Evolutionary conservation across 2,888 invertebrate species (phyloP), one percentile per base, ranked within the genome.

Genomic region (Atethmia centrago): DNA sequence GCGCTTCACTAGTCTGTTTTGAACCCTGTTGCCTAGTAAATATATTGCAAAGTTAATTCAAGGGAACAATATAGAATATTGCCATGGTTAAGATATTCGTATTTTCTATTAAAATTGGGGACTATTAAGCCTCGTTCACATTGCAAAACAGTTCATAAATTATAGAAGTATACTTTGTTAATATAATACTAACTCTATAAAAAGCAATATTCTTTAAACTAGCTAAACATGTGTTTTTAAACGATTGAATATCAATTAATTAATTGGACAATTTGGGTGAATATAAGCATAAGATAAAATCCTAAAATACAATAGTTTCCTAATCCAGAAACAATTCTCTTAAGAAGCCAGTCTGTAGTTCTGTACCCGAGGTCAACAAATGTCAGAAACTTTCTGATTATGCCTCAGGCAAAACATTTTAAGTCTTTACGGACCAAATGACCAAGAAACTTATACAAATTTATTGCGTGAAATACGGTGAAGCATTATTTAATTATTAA

Each of bases 81-180:
- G 42, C 21, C 51, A 64, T 31, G 49, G 2, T 53, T 58, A 45
- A 28, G 53, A 47, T n/a, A n/a, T n/a, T n/a, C 10, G 3, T 51
- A 73, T 31, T 59, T 16, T 47, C 49, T 53, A 70, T 47, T 70
- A n/a, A 61, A 61, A 75, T 75, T 75, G 59, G 47, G 63, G 59
- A 51, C 68, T 53, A 79, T 55, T 51, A 63, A 74, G 55, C 66
- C 25, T 77, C n/a, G n/a, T 79, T 79, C 28, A 55, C 28, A 51
- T 74, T 56, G 56, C 36, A 62, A 62, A 62, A 72, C 47, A 66
- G 31, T 80, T 49, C 49, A 51, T 66, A 28, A 31, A 63, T 69
- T 64, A 77, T 47, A 63, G 42, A 80, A 74, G 74, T 78, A 74
- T 80, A 78, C 45, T 63, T 82, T 61, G 14, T 69, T 49, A 14